Evolutionary conservation across 30 jellyfish, hydroid and myxozoan genomes (phyloP).

Genomic region (Aurelia coerulea): DNA sequence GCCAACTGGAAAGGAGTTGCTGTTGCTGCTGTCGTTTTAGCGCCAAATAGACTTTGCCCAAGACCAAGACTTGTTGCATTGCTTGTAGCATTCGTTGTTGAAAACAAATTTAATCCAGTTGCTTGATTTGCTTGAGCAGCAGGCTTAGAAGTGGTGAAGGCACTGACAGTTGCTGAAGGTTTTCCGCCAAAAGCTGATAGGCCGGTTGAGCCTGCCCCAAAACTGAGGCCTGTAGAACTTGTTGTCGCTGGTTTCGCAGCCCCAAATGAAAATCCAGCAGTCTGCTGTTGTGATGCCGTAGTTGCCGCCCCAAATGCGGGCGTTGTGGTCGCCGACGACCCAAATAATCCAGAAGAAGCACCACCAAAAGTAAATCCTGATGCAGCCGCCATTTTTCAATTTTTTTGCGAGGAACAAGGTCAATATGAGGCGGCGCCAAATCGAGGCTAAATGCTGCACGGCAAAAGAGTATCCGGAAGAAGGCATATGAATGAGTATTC

Average conservation of each 20-base stretch:
- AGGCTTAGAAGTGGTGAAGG: constrained; percentile 40
- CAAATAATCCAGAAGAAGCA: constrained; percentile 48
- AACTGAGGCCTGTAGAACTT: constrained; percentile 15
- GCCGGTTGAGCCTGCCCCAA: constrained; percentile 31
- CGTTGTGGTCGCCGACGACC: constrained; percentile 28
- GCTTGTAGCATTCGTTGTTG: constrained; percentile 19
- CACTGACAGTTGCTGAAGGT: constrained; percentile 64
- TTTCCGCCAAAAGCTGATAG: constrained; percentile 32
- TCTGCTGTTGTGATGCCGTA: constrained; percentile 23
- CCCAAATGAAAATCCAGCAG: constrained; percentile 46
- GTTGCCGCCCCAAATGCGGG: constrained; percentile 63
- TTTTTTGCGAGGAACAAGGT: no score
- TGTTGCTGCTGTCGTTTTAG: constrained; percentile 51
- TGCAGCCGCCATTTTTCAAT: constrained; percentile 60
- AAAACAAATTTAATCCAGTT: constrained; percentile 37
- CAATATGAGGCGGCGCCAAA: no score
- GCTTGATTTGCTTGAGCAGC: constrained; percentile 27
- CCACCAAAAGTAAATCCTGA: constrained; percentile 28
- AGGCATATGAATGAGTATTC: no score
- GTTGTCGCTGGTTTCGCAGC: constrained; percentile 33
- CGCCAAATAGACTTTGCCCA: constrained; percentile 73
- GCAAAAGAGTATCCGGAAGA: no score
- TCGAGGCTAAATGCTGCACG: no score
- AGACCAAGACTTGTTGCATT: constrained; percentile 37
- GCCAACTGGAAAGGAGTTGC: constrained; percentile 65